Evolutionary conservation across 1,140 invertebrate species (phyloP).

Genomic region (Drosophila trapezifrons): DNA sequence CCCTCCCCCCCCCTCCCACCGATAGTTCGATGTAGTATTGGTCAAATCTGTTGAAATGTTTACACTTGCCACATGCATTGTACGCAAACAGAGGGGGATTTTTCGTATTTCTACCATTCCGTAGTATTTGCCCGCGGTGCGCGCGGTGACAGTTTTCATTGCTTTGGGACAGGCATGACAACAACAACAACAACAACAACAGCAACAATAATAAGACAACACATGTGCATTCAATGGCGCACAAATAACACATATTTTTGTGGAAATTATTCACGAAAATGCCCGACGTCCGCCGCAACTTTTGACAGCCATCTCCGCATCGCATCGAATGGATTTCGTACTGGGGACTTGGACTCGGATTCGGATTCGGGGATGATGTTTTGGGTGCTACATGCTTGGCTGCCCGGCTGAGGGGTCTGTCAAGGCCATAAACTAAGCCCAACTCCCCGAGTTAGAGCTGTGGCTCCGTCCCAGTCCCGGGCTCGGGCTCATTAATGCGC

Average conservation of each 20-base stretch:
- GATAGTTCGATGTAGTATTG: slow-evolving; percentile 18
- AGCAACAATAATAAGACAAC: background rate
- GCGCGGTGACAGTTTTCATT: slow-evolving; percentile 46
- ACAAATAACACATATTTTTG: slow-evolving; percentile 33
- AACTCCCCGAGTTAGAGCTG: slow-evolving; percentile 19
- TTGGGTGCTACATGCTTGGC: slow-evolving; percentile 37
- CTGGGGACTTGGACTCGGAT: slow-evolving; percentile 7
- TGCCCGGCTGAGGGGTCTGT: slow-evolving; percentile 37
- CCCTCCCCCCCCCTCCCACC: slow-evolving; percentile 1
- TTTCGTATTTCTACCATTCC: background rate
- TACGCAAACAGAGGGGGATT: slow-evolving; percentile 1
- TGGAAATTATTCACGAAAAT: slow-evolving; percentile 52
- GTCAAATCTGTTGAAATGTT: slow-evolving; percentile 56
- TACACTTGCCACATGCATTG: slow-evolving; percentile 45
- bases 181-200: slow-evolving; percentile 5
- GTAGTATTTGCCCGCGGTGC: slow-evolving; percentile 18
- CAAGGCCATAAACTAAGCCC: slow-evolving; percentile 65
- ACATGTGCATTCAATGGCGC: slow-evolving; percentile 23
- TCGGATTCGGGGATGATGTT: slow-evolving; percentile 22
- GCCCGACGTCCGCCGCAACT: slow-evolving; percentile 51
- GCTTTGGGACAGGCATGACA: slow-evolving; percentile 20
- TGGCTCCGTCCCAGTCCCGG: slow-evolving; percentile 5
- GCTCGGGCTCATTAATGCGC: slow-evolving; percentile 53
- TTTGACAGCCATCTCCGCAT: slow-evolving; percentile 60
- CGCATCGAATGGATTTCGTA: slow-evolving; percentile 16